Conservation (phyloP, 2,113 vertebrate species). For the Eubucco bourcierii region DNA sequence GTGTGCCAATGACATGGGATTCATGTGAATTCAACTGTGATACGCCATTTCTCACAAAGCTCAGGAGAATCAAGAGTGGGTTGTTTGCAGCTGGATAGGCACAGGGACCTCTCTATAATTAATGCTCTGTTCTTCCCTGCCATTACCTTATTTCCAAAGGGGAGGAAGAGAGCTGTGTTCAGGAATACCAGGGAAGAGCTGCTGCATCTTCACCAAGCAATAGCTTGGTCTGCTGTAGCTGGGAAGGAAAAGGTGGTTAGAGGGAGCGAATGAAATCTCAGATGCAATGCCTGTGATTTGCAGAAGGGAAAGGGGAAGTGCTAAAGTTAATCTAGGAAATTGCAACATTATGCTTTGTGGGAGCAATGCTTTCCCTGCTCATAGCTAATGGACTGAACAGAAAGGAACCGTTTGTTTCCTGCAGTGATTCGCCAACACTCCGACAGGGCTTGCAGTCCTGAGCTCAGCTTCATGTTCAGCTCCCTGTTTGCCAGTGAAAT, state of each 20-base stretch:
- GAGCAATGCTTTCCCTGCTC: slow-evolving; percentile 75
- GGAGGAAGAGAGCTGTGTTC: not conserved
- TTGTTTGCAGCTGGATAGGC: not conserved
- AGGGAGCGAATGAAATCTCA: slow-evolving; percentile 69
- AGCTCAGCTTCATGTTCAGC: slow-evolving; percentile 65
- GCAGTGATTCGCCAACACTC: slow-evolving; percentile 76
- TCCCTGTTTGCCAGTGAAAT: slow-evolving; percentile 74
- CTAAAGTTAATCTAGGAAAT: slow-evolving; percentile 76
- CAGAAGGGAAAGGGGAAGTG: slow-evolving; percentile 65
- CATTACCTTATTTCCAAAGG: not conserved
- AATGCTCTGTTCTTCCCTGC: not conserved
- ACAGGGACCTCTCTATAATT: not conserved
- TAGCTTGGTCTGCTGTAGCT: slow-evolving; percentile 47
- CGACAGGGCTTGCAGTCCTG: slow-evolving; percentile 75
- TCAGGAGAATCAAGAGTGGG: not conserved
- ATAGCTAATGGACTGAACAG: slow-evolving; percentile 78
- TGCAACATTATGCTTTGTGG: slow-evolving; percentile 73
- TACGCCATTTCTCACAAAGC: not conserved
- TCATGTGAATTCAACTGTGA: not conserved
- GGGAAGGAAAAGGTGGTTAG: slow-evolving; percentile 68
- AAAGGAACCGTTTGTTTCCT: slow-evolving; percentile 81
- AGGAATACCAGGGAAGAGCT: not conserved
- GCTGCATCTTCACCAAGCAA: slow-evolving; percentile 15
- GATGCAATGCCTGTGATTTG: slow-evolving; percentile 64
- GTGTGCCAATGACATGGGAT: not conserved